Evolutionary conservation across 64 coral and sea anemone species (phyloP), one percentile per base, ranked within the genome.

Genomic region (Anthopleura sola): DNA sequence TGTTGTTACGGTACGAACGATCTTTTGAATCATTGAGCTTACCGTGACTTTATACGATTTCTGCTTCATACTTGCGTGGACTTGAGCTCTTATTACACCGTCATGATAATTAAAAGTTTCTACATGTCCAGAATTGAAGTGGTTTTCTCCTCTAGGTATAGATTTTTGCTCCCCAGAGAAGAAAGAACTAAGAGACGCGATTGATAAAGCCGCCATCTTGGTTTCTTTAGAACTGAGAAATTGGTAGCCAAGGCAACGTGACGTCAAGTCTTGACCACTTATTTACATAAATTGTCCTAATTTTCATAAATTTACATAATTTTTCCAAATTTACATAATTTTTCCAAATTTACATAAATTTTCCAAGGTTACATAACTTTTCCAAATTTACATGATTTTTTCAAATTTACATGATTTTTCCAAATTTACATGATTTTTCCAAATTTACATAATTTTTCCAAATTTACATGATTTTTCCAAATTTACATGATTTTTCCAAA

Each of bases 211-310:
- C 85, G 68, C 85, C 85, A 86, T 86, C 37, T 86, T 86, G 85
- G 68, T 51, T 86, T 86, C 39, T 86, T 86, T 86, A 86, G 85
- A 86, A 86, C 85, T 38, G 74, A 29, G 14, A 37, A 86, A 86
- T 49, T 16, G n/a, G 44, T 47, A 15, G 32, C 47, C 85, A 86
- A 29, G 85, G 85, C 31, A 84, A 84, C 80, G 80, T 82, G 80
- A 53, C 80, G 47, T 82, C 80, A 82, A 13, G 50, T 6, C 50
- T 53, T 53, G 50, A 53, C 12, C 16, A 53, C 50, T 53, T n/a
- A n/a, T n/a, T n/a, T n/a, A n/a, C n/a, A n/a, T n/a, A n/a, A n/a
- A n/a, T n/a, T n/a, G n/a, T n/a, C n/a, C n/a, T n/a, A n/a, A n/a
- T n/a, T n/a, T n/a, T n/a, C n/a, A n/a, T n/a, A n/a, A n/a, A n/a